Percentiles rank a stretch among this genome's conserved stretches.
Evolutionary conservation across 2,797 vertebrate genomes (phyloP).

Genomic region (Pipistrellus nathusii): DNA sequence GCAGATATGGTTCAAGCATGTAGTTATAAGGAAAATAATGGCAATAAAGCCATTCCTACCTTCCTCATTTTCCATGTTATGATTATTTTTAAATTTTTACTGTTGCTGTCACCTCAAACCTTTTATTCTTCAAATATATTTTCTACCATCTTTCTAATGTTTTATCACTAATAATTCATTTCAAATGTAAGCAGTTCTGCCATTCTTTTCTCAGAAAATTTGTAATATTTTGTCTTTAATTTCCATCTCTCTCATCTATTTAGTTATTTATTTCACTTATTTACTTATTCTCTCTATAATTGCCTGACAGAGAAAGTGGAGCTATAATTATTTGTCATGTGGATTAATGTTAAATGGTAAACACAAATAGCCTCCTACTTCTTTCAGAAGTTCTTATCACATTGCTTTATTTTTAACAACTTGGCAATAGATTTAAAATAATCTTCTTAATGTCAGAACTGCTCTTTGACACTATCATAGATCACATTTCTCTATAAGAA

Average conservation of each 20-base stretch:
- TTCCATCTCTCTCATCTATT: neutral
- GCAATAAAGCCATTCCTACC: neutral
- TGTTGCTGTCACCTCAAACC: neutral
- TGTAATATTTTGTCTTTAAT: neutral
- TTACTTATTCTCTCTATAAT: conserved; percentile 22
- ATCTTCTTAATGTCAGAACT: conserved; percentile 54
- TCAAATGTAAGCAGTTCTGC: neutral
- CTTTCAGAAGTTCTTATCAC: conserved; percentile 43
- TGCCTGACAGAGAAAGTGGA: neutral
- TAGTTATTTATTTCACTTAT: neutral
- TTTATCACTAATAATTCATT: conserved; percentile 17
- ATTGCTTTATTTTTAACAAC: conserved; percentile 67
- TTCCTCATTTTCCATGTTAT: neutral
- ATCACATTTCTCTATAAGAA: conserved; percentile 61
- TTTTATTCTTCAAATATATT: neutral
- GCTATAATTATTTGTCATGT: conserved; percentile 65
- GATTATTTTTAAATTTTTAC: neutral
- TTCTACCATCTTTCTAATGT: neutral
- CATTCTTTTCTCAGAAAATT: conserved; percentile 15
- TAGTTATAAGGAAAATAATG: neutral
- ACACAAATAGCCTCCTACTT: conserved; percentile 8
- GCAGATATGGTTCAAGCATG: neutral
- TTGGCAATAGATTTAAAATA: conserved; percentile 56
- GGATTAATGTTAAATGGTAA: conserved; percentile 62
- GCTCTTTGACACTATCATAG: conserved; percentile 26